Evolutionary conservation across 1,140 invertebrate genomes (phyloP), one percentile per base, ranked within the genome.

Genomic region (Chelonus insularis): DNA sequence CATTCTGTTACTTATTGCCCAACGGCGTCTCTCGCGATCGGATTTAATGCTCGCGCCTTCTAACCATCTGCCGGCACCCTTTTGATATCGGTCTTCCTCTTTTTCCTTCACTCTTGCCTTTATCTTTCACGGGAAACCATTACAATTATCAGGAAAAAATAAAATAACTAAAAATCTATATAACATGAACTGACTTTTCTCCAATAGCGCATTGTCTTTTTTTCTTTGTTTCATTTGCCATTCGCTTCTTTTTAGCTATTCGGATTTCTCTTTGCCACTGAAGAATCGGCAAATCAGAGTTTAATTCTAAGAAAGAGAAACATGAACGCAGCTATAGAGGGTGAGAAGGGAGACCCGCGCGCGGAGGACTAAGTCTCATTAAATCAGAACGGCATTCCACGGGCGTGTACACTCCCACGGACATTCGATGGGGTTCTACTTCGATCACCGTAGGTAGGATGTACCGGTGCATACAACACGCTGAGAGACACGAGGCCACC

Each of bases 351-450:
- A 4, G 36, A 39, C 1, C 7, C 12, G 41, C 3, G 41, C 7
- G 37, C 37, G 4, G 7, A 39, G 37, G 50, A 60, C 48, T 73
- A 69, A 71, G 76, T 78, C 79, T 82, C 80, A 81, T 82, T 82
- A 82, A 82, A 82, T 82, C 79, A 82, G 80, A 82, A 79, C 78
- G 75, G 79, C 80, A 82, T 80, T 82, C 80, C 80, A 73, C 71
- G 74, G 70, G 70, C 78, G 72, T 82, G 80, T 82, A 81, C 74
- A 81, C 79, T 81, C 80, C 80, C 78, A 82, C 79, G 78, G 77
- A 71, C 73, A 69, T 77, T 77, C 74, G 73, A 78, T 75, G 75
- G 75, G 76, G 73, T 78, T 76, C 76, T 78, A 76, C 74, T 78
- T 77, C 74, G 76, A 79, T 79, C 75, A 77, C 70, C 72, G 68